These are phyloP conservation scores for Watsonalla cultraria DNA, from an alignment of 2,888 invertebrate species.

Conservation along the genomic window DNA sequence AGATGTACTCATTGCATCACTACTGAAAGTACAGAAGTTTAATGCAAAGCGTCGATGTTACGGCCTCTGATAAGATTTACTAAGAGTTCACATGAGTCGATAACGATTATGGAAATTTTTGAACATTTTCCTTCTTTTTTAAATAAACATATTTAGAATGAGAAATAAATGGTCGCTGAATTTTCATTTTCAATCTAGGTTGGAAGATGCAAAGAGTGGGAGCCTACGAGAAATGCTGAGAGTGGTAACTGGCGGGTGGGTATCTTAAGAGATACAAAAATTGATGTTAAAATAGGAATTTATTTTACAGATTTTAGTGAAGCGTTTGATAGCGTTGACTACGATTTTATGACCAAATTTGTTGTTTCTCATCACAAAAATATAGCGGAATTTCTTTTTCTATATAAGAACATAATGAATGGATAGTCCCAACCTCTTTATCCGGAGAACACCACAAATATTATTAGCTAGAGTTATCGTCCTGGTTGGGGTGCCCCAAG, in stretches of 20 bases:
- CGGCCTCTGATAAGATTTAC: too few relatives aligned
- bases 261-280: conserved; percentile 42
- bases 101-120: conserved; percentile 55
- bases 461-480: conserved; percentile 68
- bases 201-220: conserved; percentile 66
- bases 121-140: conserved; percentile 59
- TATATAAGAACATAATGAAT: conserved; percentile 37
- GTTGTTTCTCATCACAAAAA: conserved; percentile 3
- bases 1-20: too few relatives aligned
- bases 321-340: not conserved
- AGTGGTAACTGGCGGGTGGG: conserved; percentile 75
- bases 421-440: conserved; percentile 53
- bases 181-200: conserved; percentile 78
- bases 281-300: conserved; percentile 14
- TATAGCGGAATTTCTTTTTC: conserved; percentile 18
- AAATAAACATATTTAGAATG: conserved; percentile 31
- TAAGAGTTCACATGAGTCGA: not conserved
- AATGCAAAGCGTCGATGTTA: too few relatives aligned
- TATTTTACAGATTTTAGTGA: conserved; percentile 7
- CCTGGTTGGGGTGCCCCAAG: conserved; percentile 67
- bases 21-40: too few relatives aligned
- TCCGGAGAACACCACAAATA: conserved; percentile 62
- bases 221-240: conserved; percentile 57
- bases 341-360: not conserved
- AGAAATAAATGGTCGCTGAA: conserved; percentile 68